Evolutionary conservation across 2,888 invertebrate species (phyloP), one percentile per base, ranked within the genome.

Genomic region (Taenaris catops): DNA sequence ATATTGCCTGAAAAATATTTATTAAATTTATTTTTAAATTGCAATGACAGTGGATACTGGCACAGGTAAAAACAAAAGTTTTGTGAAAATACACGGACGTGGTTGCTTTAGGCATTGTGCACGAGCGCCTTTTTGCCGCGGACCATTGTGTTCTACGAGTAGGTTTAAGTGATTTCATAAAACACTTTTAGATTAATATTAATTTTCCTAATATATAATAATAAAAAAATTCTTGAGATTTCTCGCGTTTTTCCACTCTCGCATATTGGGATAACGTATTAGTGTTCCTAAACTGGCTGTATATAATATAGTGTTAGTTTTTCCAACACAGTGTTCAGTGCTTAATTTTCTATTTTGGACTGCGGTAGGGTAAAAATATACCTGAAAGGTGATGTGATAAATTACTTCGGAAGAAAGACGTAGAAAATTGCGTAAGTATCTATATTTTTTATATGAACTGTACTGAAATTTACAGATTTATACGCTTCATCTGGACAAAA

Each of bases 391-490:
- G 57, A 66, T 66, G 69, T 69, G 69, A 73, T 80, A 70, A 68
- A 70, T 69, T 69, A 58, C 59, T 57, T 46, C 41, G 54, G 51
- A 50, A 51, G 53, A 60, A 57, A 67, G 64, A 55, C 57, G 51
- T 52, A 42, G 38, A 66, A 78, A 32, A 76, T 80, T 79, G 79
- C 81, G 83, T 83, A 80, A 83, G 83, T 83, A 68, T 49, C 50
- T 56, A 32, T 36, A 41, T 34, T 36, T 17, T 21, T 23, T 27
- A 12, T 11, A 25, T n/a, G n/a, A n/a, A 10, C 4, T 23, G 1
- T 10, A 10, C 23, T 4, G 6, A 8, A 10, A 5, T 23, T 10
- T 10, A 8, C 6, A 1, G 16, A n/a, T n/a, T n/a, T n/a, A n/a
- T n/a, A n/a, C n/a, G n/a, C n/a, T n/a, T n/a, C n/a, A n/a, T n/a